A percentile compares a stretch with the other conserved stretches of the same genome.
These are phyloP conservation scores for Phycodurus eques DNA, from an alignment of 2,113 vertebrate genomes.

Conservation along the genomic window DNA sequence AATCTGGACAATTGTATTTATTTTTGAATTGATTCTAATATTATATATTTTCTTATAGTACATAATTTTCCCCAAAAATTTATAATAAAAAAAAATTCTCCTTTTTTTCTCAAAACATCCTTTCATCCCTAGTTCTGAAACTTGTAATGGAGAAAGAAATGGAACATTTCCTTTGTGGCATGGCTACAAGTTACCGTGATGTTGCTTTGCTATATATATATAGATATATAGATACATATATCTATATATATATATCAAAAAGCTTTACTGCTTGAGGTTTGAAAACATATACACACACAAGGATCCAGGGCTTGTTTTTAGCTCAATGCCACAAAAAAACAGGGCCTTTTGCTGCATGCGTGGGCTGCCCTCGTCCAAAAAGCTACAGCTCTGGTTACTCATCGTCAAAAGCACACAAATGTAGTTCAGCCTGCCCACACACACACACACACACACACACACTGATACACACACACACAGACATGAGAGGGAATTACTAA, in stretches of 20 bases:
- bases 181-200: neutral
- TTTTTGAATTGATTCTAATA: too few relatives aligned
- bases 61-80: too few relatives aligned
- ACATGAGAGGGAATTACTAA: conserved; percentile 57
- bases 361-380: conserved; percentile 57
- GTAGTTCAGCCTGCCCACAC: conserved; percentile 42
- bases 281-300: conserved; percentile 10
- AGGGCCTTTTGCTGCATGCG: conserved; percentile 48
- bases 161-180: neutral
- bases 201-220: neutral
- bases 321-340: conserved; percentile 31
- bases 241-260: neutral
- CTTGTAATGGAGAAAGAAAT: too few relatives aligned
- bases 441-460: conserved; percentile 38
- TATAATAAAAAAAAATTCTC: too few relatives aligned
- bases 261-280: conserved; percentile 25
- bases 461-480: conserved; percentile 52
- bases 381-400: conserved; percentile 40
- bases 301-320: conserved; percentile 30
- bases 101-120: too few relatives aligned
- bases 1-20: too few relatives aligned
- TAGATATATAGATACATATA: too few relatives aligned
- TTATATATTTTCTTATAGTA: too few relatives aligned
- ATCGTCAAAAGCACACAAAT: conserved; percentile 49
- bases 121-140: too few relatives aligned